Conservation (phyloP, 92 coral and sea anemone genomes). For the Heliopora coerulea region DNA sequence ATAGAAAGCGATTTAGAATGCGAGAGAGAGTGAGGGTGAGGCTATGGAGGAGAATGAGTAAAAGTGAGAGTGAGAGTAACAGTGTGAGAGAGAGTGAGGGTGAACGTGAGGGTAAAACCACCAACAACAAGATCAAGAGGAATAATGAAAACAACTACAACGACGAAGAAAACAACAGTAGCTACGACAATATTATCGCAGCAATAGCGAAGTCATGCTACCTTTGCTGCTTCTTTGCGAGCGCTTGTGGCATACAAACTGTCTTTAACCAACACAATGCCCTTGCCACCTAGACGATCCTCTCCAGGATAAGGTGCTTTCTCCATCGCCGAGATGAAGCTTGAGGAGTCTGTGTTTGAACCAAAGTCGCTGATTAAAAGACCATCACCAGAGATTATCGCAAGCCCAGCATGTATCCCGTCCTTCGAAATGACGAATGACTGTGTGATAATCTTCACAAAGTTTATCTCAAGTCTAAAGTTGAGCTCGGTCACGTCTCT, state of each 20-base stretch:
- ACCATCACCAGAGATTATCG: constrained; percentile 48
- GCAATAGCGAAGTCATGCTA: neutral
- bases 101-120: neutral
- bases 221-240: constrained; percentile 36
- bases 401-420: constrained; percentile 82
- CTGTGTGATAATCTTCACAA: constrained; percentile 64
- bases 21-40: neutral
- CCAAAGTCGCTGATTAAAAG: constrained; percentile 30
- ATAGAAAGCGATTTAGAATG: neutral
- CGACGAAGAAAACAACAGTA: neutral
- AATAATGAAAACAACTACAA: neutral
- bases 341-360: constrained; percentile 32
- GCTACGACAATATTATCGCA: neutral
- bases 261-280: constrained; percentile 23
- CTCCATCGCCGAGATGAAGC: constrained; percentile 15
- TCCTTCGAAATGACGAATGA: constrained; percentile 76
- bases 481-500: constrained; percentile 70
- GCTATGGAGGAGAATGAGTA: neutral
- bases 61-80: neutral
- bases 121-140: neutral
- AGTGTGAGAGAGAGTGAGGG: neutral
- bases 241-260: constrained; percentile 37
- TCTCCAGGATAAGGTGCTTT: constrained; percentile 37
- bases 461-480: constrained; percentile 74
- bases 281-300: constrained; percentile 25